These are phyloP conservation scores for Spodoptera exigua DNA, from an alignment of 2,888 invertebrate species.

Conservation along the genomic window DNA sequence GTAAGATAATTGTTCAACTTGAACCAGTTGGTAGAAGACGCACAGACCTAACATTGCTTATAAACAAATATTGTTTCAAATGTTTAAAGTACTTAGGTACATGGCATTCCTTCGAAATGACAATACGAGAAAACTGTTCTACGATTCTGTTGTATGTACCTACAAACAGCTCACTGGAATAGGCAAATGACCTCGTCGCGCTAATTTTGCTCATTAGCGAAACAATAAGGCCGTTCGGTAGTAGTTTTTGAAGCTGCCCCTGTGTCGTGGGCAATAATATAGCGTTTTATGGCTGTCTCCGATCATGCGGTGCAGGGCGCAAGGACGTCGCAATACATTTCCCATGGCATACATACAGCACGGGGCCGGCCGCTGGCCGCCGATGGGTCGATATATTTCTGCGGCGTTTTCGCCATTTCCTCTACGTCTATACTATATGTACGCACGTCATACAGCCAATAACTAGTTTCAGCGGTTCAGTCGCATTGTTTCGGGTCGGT, in stretches of 20 bases:
- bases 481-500: constrained; percentile 62
- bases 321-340: constrained; percentile 74
- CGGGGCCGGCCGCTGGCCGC: constrained; percentile 71
- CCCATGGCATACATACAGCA: constrained; percentile 73
- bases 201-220: constrained; percentile 53
- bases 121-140: constrained; percentile 40
- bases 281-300: constrained; percentile 58
- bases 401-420: constrained; percentile 81
- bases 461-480: constrained; percentile 59
- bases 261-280: constrained; percentile 27
- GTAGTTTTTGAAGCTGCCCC: constrained; percentile 40
- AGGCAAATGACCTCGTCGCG: constrained; percentile 52
- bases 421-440: constrained; percentile 48
- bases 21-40: too few relatives aligned
- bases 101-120: constrained; percentile 17
- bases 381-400: constrained; percentile 87
- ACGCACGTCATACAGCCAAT: constrained; percentile 48
- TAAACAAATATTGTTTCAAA: constrained; percentile 27
- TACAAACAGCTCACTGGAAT: constrained; percentile 42
- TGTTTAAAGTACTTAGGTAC: constrained; percentile 10
- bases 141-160: constrained; percentile 38
- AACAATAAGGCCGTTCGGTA: constrained; percentile 26
- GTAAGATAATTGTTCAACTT: constrained; percentile 24
- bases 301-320: constrained; percentile 67
- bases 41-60: constrained; percentile 11